A percentile compares a stretch with the other conserved stretches of the same genome.
These are phyloP conservation scores for Tenthredo notha DNA, from an alignment of 2,888 invertebrate species.

Conservation along the genomic window DNA sequence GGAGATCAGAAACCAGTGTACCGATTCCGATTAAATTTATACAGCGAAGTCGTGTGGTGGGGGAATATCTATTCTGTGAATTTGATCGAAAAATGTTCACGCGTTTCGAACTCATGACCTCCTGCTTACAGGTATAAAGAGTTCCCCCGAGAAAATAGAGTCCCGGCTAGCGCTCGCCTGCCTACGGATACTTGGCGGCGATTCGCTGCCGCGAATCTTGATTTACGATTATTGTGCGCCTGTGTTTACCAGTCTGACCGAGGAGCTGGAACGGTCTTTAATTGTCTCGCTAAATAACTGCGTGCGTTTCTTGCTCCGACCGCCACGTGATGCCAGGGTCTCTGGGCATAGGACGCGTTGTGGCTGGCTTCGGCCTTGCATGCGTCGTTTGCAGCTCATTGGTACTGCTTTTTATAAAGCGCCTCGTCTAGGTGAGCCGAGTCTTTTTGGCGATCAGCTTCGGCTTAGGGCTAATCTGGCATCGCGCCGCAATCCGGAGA, in stretches of 20 bases:
- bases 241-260: neutral
- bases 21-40: too few species aligned
- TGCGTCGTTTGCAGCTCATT: neutral
- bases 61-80: too few species aligned
- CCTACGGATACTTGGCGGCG: too few species aligned
- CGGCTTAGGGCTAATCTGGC: neutral
- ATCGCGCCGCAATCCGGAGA: neutral
- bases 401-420: neutral
- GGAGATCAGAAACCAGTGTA: too few species aligned
- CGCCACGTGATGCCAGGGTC: neutral
- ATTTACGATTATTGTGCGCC: conserved; percentile 6
- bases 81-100: too few species aligned
- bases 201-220: too few species aligned
- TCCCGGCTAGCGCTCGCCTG: too few species aligned
- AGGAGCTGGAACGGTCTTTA: neutral
- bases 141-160: too few species aligned
- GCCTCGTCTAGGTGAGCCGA: neutral
- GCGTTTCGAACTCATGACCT: too few species aligned
- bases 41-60: too few species aligned
- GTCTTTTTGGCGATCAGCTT: neutral
- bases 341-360: neutral
- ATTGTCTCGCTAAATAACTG: neutral
- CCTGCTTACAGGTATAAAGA: too few species aligned
- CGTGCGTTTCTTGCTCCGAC: neutral
- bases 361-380: neutral